Evolutionary conservation across 2,113 vertebrate genomes (phyloP), one percentile per base, ranked within the genome.

Genomic region (Trematomus loennbergii): DNA sequence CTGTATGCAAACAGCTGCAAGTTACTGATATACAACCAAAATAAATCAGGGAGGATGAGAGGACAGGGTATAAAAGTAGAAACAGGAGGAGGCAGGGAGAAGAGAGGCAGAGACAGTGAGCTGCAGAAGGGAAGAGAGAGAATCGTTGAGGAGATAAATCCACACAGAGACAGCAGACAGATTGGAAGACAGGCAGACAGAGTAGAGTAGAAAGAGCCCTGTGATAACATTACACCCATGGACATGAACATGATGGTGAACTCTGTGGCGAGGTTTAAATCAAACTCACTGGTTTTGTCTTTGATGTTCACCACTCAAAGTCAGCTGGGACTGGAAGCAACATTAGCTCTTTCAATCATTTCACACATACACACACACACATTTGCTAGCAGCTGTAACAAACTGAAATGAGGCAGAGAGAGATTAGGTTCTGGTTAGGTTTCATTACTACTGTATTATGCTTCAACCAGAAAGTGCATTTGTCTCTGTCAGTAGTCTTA

Each of bases 251-350:
- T 76, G 49, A 62, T 18, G 40, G 69, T 65, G 74, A 88, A 88
- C 74, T 76, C 40, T 67, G 77, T 78, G 49, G 53, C 52, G 9
- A 67, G 62, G 62, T 79, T 70, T 77, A 76, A 83, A 86, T 90
- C 79, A 79, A 75, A 79, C 53, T 62, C 62, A 72, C 73, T 29
- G 61, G 76, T 87, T 90, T 87, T 74, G 74, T 86, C 81, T 89
- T 86, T 87, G 83, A 88, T 87, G 72, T 85, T 87, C 33, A 73
- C 63, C 54, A 72, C 58, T 83, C 80, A 84, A 82, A 82, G 75
- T 88, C 67, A 81, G 71, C 22, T 20, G 80, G 45, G 85, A 82
- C 86, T 69, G 82, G 79, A 53, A 83, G 79, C 72, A 71, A 78
- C 73, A 71, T 81, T 75, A 65, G 52, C 78, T 80, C 66, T 62